Percentiles rank a stretch among this genome's conserved stretches.
Conservation (phyloP, 2,888 invertebrate genomes). For the Scaptomyza parva region DNA sequence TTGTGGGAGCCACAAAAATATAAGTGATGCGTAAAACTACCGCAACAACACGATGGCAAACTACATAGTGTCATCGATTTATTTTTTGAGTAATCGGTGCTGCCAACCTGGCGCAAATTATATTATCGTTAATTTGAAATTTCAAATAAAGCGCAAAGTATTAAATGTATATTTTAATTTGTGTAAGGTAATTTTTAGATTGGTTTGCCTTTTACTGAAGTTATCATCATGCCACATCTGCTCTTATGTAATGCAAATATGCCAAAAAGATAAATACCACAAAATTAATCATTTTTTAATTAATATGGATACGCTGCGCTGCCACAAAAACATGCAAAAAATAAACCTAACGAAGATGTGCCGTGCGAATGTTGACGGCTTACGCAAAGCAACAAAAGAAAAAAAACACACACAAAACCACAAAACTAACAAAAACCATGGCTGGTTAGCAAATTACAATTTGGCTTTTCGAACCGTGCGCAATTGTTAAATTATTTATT, state of each 20-base stretch:
- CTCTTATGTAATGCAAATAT: constrained; percentile 29
- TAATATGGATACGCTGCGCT: constrained; percentile 45
- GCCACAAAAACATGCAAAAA: constrained; percentile 26
- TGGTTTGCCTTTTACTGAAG: constrained; percentile 1
- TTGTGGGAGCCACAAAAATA: constrained; percentile 31
- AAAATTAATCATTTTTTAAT: constrained; percentile 50
- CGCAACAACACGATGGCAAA: neutral
- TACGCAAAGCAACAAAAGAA: constrained; percentile 59
- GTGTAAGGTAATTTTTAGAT: too few species aligned
- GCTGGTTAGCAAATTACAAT: constrained; percentile 56
- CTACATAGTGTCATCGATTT: neutral
- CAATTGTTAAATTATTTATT: constrained; percentile 68
- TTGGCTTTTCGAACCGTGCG: constrained; percentile 51
- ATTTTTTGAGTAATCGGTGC: neutral
- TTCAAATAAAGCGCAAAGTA: neutral
- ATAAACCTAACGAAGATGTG: constrained; percentile 6
- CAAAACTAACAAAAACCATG: constrained; percentile 36
- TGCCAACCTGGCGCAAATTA: constrained; percentile 31
- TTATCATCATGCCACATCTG: constrained; percentile 16
- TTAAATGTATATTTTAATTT: neutral
- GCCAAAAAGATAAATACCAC: constrained; percentile 31
- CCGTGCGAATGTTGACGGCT: constrained; percentile 35
- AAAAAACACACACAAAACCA: constrained; percentile 9
- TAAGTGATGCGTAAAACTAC: constrained; percentile 24
- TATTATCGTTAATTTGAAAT: constrained; percentile 3